Conservation (phyloP, 2,113 vertebrate genomes). For the Heterotilapia buettikoferi region DNA sequence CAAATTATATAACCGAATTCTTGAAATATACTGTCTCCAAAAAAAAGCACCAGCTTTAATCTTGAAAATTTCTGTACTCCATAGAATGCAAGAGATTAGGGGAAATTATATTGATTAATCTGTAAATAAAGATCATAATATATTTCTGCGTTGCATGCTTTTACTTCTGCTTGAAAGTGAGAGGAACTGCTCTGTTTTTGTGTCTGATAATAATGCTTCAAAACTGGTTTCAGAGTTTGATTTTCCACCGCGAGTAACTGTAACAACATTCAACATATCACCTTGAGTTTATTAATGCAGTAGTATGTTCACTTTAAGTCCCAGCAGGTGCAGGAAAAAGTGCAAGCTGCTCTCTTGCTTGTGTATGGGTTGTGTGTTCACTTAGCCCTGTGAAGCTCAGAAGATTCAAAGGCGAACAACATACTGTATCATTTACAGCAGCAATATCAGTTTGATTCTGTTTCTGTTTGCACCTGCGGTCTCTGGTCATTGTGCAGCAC, state of each 20-base stretch:
- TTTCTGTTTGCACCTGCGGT: not conserved
- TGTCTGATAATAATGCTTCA: not conserved
- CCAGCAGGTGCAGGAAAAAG: not conserved
- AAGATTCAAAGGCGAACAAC: not conserved
- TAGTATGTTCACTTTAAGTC: not conserved
- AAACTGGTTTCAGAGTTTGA: not conserved
- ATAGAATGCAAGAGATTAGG: not conserved
- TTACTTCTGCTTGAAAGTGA: not conserved
- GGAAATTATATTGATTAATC: not conserved
- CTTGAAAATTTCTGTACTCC: not conserved
- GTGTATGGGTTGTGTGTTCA: not conserved
- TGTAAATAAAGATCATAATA: not conserved
- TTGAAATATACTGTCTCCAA: not conserved
- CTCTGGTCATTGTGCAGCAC: not conserved
- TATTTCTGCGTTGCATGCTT: not conserved
- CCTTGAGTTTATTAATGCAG: not conserved
- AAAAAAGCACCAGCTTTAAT: not conserved
- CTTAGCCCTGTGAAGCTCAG: not conserved
- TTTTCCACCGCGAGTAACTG: not conserved
- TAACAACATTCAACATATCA: not conserved
- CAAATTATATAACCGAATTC: not conserved
- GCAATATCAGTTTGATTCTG: not conserved
- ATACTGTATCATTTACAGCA: not conserved
- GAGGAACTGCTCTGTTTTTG: not conserved
- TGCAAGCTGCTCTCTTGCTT: not conserved